Base-by-base conservation (phyloP, 1,140 invertebrate species). In the Oedothorax gibbosus region DNA sequence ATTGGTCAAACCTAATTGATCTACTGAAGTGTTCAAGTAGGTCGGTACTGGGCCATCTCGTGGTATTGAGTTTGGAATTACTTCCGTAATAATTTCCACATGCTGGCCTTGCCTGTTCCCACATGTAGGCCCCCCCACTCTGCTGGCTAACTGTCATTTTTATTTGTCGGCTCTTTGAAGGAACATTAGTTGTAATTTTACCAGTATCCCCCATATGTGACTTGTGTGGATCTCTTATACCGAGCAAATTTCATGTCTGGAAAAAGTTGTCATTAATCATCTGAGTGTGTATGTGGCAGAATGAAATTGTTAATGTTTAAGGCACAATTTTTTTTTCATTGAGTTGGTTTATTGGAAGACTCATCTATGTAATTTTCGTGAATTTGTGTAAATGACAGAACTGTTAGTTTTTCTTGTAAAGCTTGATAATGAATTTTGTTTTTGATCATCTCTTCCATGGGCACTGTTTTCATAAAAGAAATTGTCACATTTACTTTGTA, bases 71-170 rank as follows among this genome's bases (percentile, higher is more conserved):
- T 35, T 35, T 35, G 35, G 35, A 35, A 35, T 35, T 35, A 18
- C 12, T 62, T 62, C 18, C 57, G 12, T 71, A 53, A 21, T 50
- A 54, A 56, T 50, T 66, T 76, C 73, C 73, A 77, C 75, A 54
- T 85, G 83, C 83, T 85, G 83, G 83, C 83, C 75, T 69, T 65
- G 65, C 75, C 83, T 85, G 83, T 85, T 85, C 83, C 83, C 83
- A 85, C 75, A 69, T 35, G 10, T 35, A 20, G 65, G 66, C 56
- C 66, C 83, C 69, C 83, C 83, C 83, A 85, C 83, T 85, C 83
- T 85, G 83, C 83, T 85, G 83, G 68, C 66, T 77, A 65, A 78
- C 75, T 85, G 75, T 85, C 83, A 85, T 10, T 85, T 77, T 84
- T 76, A 66, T 53, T 57, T 82, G 57, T 84, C 18, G 50, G 64